These are phyloP conservation scores for Cynopterus brachyotis DNA, from an alignment of 2,113 vertebrate species.

Conservation along the genomic window DNA sequence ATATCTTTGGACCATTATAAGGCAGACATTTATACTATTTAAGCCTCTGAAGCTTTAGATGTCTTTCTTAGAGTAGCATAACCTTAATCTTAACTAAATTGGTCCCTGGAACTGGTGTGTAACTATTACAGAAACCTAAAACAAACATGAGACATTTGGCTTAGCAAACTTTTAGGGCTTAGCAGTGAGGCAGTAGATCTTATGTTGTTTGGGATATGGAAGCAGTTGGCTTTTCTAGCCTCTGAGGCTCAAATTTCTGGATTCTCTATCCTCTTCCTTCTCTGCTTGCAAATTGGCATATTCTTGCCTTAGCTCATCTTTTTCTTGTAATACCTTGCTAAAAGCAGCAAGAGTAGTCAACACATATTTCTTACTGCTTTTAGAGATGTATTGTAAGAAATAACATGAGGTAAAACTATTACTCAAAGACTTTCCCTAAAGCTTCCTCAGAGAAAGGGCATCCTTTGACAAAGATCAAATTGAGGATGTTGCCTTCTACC, in stretches of 20 bases:
- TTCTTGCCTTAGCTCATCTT: constrained; percentile 69
- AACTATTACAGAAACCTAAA: constrained; percentile 20
- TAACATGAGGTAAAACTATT: background rate
- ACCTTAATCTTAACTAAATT: constrained; percentile 26
- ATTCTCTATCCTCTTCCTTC: constrained; percentile 56
- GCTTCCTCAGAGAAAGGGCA: background rate
- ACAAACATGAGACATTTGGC: constrained; percentile 34
- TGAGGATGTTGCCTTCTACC: background rate
- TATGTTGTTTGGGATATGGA: constrained; percentile 25
- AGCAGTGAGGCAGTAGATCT: constrained; percentile 22
- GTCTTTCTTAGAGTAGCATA: background rate
- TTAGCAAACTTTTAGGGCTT: constrained; percentile 42
- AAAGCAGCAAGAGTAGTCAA: constrained; percentile 42
- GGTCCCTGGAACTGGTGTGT: background rate
- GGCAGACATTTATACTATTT: constrained; percentile 10
- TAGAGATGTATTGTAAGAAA: constrained; percentile 30
- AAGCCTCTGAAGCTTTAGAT: constrained; percentile 38
- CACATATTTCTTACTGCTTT: constrained; percentile 20
- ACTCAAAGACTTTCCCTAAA: background rate
- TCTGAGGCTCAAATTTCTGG: constrained; percentile 62
- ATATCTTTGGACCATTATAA: background rate
- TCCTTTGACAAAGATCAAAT: constrained; percentile 29
- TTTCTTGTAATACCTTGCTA: constrained; percentile 65
- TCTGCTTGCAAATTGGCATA: constrained; percentile 68
- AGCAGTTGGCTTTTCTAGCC: constrained; percentile 48